Evolutionary conservation across 2,888 invertebrate species (phyloP), one percentile per base, ranked within the genome.

Genomic region (Acrobasis consociella): DNA sequence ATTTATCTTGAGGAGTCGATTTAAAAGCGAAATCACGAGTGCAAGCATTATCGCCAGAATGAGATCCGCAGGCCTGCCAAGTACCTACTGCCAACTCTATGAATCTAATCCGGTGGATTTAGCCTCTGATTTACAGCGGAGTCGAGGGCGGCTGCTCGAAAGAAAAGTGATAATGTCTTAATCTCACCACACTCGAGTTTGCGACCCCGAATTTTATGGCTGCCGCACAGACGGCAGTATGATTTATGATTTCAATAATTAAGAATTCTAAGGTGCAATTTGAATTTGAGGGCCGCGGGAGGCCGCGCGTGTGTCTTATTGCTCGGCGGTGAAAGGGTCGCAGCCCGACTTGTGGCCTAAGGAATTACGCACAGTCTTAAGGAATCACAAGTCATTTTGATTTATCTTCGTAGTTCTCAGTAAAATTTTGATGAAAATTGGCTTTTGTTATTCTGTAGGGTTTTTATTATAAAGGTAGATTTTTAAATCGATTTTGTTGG

Each of bases 111-210:
- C 93, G 80, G 84, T 82, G 93, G 92, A 91, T 92, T 90, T 89
- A 87, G 86, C 84, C 85, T 78, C 91, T 93, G 93, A 93, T 93
- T 93, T 93, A 92, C 90, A 91, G 91, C 83, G 87, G 85, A 82
- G 78, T 76, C 78, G 80, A 73, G 86, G 83, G 86, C 84, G 83
- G 83, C 83, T 87, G 85, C 86, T 86, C 75, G 82, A 93, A 94
- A 93, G 93, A 94, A 94, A 94, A 94, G 94, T 94, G 94, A 94
- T 94, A 94, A 94, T 94, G 94, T 94, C 93, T 94, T 94, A 94
- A 94, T 93, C 93, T 93, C 88, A 90, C 88, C 93, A 92, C 93
- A 93, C 93, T 91, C 81, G 87, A 89, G 84, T 78, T 81, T 83
- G 77, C 75, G 69, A 79, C 87, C 82, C 82, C 78, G 81, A 86